Percentiles rank a stretch among this genome's conserved stretches.
Evolutionary conservation across 2,113 vertebrate genomes (phyloP).

Genomic region (Haemorhous mexicanus): DNA sequence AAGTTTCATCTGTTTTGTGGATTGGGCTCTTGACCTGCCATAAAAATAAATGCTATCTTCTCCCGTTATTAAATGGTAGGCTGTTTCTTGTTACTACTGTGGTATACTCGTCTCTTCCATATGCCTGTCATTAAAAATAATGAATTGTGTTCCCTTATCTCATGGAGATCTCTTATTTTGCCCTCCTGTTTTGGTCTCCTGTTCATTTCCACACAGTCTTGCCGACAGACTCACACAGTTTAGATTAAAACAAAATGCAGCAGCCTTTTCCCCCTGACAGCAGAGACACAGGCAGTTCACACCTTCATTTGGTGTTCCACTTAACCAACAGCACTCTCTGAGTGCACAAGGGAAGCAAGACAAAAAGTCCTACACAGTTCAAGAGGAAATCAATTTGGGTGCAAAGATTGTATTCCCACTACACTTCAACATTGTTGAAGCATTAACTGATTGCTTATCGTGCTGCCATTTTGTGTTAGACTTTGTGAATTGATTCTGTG

Average conservation of each 20-base stretch:
- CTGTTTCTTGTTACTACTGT: slow-evolving; percentile 50
- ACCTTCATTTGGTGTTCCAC: not conserved
- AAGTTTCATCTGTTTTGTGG: slow-evolving; percentile 40
- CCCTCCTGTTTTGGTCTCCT: not conserved
- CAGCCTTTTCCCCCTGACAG: slow-evolving; percentile 11
- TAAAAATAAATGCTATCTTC: slow-evolving; percentile 50
- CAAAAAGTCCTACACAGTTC: not conserved
- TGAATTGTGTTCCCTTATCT: slow-evolving; percentile 41
- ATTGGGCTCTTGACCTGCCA: slow-evolving; percentile 26
- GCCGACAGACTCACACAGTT: slow-evolving; percentile 39
- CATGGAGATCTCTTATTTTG: slow-evolving; percentile 1
- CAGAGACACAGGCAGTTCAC: slow-evolving; percentile 32
- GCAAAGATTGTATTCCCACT: not conserved
- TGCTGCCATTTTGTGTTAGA: not conserved
- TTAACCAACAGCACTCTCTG: not conserved
- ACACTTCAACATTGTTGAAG: not conserved
- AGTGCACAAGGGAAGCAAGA: not conserved
- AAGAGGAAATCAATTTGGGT: not conserved
- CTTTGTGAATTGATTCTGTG: not conserved
- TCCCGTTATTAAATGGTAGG: slow-evolving; percentile 32
- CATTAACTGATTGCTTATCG: not conserved
- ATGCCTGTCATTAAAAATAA: slow-evolving; percentile 52
- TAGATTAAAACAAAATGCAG: slow-evolving; percentile 51
- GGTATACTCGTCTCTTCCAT: not conserved
- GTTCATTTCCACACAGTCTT: not conserved